Evolutionary conservation across 2,113 vertebrate genomes (phyloP).

Genomic region (Petrocephalus microphthalmus): DNA sequence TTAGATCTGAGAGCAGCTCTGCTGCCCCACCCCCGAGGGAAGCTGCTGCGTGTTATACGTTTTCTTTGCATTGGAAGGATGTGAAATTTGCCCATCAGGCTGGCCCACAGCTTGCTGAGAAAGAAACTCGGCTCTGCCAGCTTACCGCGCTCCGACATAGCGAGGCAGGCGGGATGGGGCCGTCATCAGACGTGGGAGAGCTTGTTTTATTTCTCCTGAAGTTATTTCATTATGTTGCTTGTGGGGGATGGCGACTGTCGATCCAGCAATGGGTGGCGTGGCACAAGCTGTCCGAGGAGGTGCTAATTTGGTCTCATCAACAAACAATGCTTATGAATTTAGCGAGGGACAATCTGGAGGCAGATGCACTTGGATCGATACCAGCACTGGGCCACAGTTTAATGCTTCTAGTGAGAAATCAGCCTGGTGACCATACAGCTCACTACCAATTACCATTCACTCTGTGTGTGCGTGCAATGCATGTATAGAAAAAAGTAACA

Average conservation of each 20-base stretch:
- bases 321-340: slow-evolving; percentile 16
- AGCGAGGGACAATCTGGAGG: not conserved
- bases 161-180: not conserved
- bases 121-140: not conserved
- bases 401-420: not conserved
- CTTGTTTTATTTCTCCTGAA: not conserved
- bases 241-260: slow-evolving; percentile 28
- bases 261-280: slow-evolving; percentile 32
- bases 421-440: not conserved
- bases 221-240: slow-evolving; percentile 7
- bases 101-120: not conserved
- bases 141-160: not conserved
- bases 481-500: not conserved
- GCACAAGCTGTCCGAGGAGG: slow-evolving; percentile 45
- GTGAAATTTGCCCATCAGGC: not conserved
- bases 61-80: not conserved
- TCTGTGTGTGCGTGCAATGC: not conserved
- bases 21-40: not conserved
- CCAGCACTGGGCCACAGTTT: not conserved
- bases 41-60: not conserved
- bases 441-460: not conserved
- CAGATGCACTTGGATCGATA: not conserved
- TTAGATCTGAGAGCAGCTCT: not conserved
- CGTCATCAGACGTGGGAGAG: slow-evolving; percentile 1
- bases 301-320: slow-evolving; percentile 34